Base-by-base conservation (phyloP, 2,113 vertebrate species). In the Paracanthobrama guichenoti region DNA sequence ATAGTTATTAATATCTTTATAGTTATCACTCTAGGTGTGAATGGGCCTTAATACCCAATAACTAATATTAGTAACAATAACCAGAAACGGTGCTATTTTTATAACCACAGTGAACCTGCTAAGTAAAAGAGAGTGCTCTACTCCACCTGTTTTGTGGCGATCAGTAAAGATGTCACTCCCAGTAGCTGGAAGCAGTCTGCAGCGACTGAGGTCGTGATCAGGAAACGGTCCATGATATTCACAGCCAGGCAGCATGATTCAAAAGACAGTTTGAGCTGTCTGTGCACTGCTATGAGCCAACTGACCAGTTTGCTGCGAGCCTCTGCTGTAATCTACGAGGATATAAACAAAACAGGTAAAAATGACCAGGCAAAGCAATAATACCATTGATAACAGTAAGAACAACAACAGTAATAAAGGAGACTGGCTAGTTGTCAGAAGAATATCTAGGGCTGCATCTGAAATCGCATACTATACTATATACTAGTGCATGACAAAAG, bases 111-210 rank as follows among this genome's bases (percentile, higher is more conserved):
- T 24, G 9, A 60, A 60, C 7, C 18, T 24, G n/a, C 9, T 4
- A 4, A 62, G 57, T 8, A 10, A 22, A 14, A 18, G 4, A 31
- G 2, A 28, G 55, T 1, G 20, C 31, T 48, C 20, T 8, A 59
- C 87, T 87, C 3, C 92, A 98, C 98, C 94, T 98, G 96, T 91
- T 99, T 99, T 89, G 95, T 95, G 31, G 97, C 96, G 7, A 99
- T 93, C 64, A 98, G 94, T 48, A 99, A 93, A 0, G 95, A 91
- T 0, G 97, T 97, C 79, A 98, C 94, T 0, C 98, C 98, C n/a
- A 98, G 92, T 0, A 99, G 93, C 92, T 99, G 98, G 90, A 99
- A 98, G 90, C 98, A 99, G 90, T 99, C 98, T 0, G 95, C 91
- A 7, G 97, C 96, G 78, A 99, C 96, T 0, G 97, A 95, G 0